Evolutionary conservation across 2,113 vertebrate species (phyloP).

Genomic region (Tringa solitaria): DNA sequence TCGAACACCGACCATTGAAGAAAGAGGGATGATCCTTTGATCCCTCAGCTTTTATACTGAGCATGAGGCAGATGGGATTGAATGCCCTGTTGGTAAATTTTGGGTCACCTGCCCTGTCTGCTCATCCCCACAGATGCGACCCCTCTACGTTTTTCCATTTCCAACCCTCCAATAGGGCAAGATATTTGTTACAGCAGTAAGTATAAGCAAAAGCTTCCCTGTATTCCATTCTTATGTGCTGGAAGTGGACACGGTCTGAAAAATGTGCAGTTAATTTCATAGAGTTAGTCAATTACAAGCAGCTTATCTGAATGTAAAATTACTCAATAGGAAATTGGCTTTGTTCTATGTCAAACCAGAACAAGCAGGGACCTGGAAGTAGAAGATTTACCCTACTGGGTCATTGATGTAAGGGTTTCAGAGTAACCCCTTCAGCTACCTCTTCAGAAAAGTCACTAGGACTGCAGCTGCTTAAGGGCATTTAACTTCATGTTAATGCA

Average conservation of each 20-base stretch:
- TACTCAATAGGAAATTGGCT: background rate
- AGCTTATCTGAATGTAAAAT: background rate
- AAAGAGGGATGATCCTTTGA: background rate
- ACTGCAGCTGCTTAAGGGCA: background rate
- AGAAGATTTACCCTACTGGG: background rate
- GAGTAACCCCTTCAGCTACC: background rate
- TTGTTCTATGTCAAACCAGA: background rate
- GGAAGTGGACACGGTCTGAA: background rate
- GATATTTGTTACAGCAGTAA: background rate
- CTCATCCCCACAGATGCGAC: background rate
- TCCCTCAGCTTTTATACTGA: background rate
- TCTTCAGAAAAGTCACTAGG: background rate
- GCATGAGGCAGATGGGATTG: background rate
- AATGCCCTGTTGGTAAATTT: background rate
- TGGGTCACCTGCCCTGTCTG: background rate
- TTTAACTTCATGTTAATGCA: background rate
- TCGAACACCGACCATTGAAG: background rate
- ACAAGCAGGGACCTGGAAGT: background rate
- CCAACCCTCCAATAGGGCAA: background rate
- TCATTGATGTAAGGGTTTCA: background rate
- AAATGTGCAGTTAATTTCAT: background rate
- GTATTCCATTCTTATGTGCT: background rate
- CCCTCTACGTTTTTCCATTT: background rate
- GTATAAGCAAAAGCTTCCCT: background rate
- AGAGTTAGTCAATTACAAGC: background rate